These are phyloP conservation scores for Drosophila lowei DNA, from an alignment of 1,140 invertebrate genomes.

Conservation along the genomic window DNA sequence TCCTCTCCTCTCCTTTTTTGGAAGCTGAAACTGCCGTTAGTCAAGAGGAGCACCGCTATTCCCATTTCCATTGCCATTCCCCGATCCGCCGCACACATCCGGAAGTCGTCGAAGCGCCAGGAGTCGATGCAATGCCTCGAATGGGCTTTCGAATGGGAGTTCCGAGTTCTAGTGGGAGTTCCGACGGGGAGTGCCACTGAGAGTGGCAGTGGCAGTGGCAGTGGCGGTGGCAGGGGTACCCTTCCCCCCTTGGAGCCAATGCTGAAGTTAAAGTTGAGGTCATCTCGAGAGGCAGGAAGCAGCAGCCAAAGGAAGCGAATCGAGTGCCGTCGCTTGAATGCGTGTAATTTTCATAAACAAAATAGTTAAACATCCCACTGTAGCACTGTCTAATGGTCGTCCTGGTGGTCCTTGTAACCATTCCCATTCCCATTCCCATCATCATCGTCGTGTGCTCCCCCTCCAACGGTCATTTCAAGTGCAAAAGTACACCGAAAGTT, in stretches of 20 bases:
- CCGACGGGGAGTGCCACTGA: conserved; percentile 4
- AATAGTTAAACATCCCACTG: conserved; percentile 56
- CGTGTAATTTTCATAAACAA: conserved; percentile 72
- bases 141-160: too few relatives aligned
- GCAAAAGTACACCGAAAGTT: conserved; percentile 50
- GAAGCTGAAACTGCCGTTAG: conserved; percentile 73
- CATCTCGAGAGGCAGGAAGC: conserved; percentile 31
- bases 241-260: conserved; percentile 4
- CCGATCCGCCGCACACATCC: conserved; percentile 18
- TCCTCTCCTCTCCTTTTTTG: conserved; percentile 2
- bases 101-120: conserved; percentile 49
- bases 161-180: not conserved
- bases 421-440: not conserved
- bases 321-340: conserved; percentile 1
- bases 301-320: conserved; percentile 22
- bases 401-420: not conserved
- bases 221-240: too few relatives aligned
- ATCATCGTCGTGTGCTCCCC: conserved; percentile 3
- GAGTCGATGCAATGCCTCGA: conserved; percentile 26
- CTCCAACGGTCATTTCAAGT: conserved; percentile 48
- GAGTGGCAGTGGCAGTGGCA: conserved; percentile 1
- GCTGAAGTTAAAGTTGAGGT: conserved; percentile 5
- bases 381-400: conserved; percentile 50
- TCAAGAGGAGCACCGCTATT: conserved; percentile 31
- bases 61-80: conserved; percentile 31